Base-by-base conservation (phyloP, 1,140 invertebrate species). In the Anadara kagoshimensis region DNA sequence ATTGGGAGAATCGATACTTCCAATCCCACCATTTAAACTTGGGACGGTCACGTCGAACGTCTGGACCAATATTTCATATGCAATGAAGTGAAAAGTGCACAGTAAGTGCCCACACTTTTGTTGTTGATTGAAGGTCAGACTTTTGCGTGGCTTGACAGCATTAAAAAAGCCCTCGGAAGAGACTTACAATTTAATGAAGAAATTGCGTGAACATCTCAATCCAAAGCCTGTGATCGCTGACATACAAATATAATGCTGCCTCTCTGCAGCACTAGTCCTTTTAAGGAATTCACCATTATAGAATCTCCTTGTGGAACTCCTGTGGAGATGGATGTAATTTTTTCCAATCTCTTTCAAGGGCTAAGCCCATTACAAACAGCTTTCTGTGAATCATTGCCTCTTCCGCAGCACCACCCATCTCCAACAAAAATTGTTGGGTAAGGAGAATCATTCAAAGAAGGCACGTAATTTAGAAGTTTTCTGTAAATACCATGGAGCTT, bases 191-290 rank as follows among this genome's bases (percentile, higher is more conserved):
- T 71, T 36, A 36, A 36, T 36, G 2, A 36, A 36, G 29, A 36
- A 36, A 36, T 36, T 36, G 8, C 16, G 51, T 47, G 54, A 41
- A 72, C 75, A 61, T 45, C 57, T 66, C 22, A 41, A 18, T 24
- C 67, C 63, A 16, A 67, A 75, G 22, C 73, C 76, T 5, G 65
- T 75, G 10, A 78, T 78, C 51, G 70, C 70, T 3, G 70, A 75
- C n/a, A n/a, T n/a, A n/a, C n/a, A n/a, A n/a, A n/a, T n/a, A n/a
- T n/a, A n/a, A n/a, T n/a, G n/a, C n/a, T n/a, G n/a, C 29, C 47
- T 49, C 2, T 49, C 20, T 49, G 47, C 47, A 18, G 47, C 47
- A 20, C 47, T 49, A 5, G 47, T 18, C 47, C 47, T 12, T 4
- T 49, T 49, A 20, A 49, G 14, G 47, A 49, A 4, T 49, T 49